A percentile compares a stretch with the other conserved stretches of the same genome.
These are phyloP conservation scores for Ericerus pela DNA, from an alignment of 1,140 invertebrate genomes.

Conservation along the genomic window DNA sequence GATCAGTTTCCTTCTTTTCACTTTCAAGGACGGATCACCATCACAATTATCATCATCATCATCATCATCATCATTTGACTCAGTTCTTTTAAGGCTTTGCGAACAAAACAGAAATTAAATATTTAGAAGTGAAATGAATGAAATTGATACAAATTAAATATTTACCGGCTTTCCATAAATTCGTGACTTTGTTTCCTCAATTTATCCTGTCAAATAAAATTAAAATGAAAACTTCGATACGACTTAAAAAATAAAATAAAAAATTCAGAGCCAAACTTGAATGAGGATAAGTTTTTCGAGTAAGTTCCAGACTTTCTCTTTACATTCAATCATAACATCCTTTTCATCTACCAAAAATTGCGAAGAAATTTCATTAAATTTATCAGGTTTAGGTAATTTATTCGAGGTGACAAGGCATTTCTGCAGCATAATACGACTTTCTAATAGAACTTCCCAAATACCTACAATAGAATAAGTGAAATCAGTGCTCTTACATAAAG, in stretches of 20 bases:
- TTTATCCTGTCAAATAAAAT: not conserved
- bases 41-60: slow-evolving; percentile 8
- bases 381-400: slow-evolving; percentile 51
- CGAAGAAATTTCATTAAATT: slow-evolving; percentile 35
- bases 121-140: slow-evolving; percentile 23
- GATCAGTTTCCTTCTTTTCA: slow-evolving; percentile 43
- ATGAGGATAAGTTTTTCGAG: slow-evolving; percentile 48
- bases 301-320: slow-evolving; percentile 38
- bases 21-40: slow-evolving; percentile 26
- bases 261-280: slow-evolving; percentile 34
- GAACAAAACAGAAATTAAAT: not conserved
- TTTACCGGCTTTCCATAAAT: slow-evolving; percentile 11
- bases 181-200: not conserved
- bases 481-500: not conserved
- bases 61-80: not conserved
- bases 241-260: slow-evolving; percentile 24
- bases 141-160: slow-evolving; percentile 22
- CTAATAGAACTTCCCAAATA: slow-evolving; percentile 67
- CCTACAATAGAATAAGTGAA: slow-evolving; percentile 25
- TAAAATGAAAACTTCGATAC: not conserved
- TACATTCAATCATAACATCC: slow-evolving; percentile 35
- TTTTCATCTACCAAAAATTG: slow-evolving; percentile 35
- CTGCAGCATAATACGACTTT: slow-evolving; percentile 70
- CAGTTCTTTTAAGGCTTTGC: not conserved
- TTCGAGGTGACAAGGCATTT: slow-evolving; percentile 58